These are phyloP conservation scores for Plestiodon gilberti DNA, from an alignment of 2,113 vertebrate genomes.

Conservation along the genomic window DNA sequence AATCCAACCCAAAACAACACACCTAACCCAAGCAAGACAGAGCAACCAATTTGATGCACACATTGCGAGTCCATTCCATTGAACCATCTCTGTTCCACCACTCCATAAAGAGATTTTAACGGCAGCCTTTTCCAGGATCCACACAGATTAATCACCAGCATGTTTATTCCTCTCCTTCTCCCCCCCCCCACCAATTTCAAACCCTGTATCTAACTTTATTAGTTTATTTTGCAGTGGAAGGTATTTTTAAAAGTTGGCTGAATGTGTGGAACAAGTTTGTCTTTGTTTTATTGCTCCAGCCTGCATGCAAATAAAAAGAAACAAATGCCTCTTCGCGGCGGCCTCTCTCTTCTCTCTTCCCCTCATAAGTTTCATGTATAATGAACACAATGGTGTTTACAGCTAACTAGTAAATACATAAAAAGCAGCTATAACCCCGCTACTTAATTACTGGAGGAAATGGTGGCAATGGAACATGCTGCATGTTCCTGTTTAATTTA, in stretches of 20 bases:
- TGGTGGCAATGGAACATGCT: constrained; percentile 49
- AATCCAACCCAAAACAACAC: too few relatives aligned
- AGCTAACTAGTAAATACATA: constrained; percentile 55
- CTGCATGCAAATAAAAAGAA: constrained; percentile 13
- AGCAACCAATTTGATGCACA: too few relatives aligned
- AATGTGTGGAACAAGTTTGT: neutral
- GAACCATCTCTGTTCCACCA: neutral
- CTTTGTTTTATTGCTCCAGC: constrained; percentile 31
- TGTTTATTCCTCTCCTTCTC: too few relatives aligned
- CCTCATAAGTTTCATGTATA: constrained; percentile 43
- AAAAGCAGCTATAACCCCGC: constrained; percentile 38
- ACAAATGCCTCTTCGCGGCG: constrained; percentile 19
- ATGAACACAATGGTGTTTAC: constrained; percentile 52
- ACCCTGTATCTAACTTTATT: neutral
- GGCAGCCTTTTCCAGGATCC: neutral
- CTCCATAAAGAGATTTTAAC: too few relatives aligned
- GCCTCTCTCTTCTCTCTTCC: constrained; percentile 19
- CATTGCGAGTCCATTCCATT: neutral
- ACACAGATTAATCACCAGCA: neutral
- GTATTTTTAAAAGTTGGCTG: constrained; percentile 7
- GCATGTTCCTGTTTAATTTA: constrained; percentile 62
- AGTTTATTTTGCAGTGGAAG: neutral
- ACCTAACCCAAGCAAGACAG: too few relatives aligned
- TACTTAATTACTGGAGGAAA: constrained; percentile 62
- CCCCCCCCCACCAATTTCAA: neutral